Conservation (phyloP, 1,140 invertebrate genomes). For the Goniozus legneri region DNA sequence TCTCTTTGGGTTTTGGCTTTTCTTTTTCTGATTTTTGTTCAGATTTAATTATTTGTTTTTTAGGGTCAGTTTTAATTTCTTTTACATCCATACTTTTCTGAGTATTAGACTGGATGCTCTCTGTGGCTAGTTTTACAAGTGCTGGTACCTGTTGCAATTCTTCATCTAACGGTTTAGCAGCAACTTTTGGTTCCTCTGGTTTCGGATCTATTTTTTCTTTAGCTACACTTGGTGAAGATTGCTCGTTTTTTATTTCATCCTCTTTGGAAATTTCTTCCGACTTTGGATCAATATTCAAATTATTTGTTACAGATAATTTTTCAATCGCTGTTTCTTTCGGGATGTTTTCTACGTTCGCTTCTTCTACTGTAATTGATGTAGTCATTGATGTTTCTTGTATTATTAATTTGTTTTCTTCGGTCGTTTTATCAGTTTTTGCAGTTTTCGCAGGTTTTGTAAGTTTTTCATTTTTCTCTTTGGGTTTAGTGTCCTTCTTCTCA, state of each 20-base stretch:
- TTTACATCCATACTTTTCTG: neutral
- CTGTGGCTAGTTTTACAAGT: conserved; percentile 3
- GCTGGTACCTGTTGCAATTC: conserved; percentile 1
- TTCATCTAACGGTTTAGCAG: conserved; percentile 12
- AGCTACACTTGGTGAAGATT: no score
- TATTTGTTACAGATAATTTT: no score
- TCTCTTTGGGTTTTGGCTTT: neutral
- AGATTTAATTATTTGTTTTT: conserved; percentile 12
- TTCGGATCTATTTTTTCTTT: neutral
- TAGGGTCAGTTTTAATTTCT: neutral
- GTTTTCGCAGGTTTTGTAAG: neutral
- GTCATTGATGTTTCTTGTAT: neutral
- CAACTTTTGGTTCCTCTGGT: conserved; percentile 9
- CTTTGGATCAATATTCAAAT: neutral
- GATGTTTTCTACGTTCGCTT: no score
- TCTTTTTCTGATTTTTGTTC: conserved; percentile 22
- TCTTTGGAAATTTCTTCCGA: neutral
- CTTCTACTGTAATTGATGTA: no score
- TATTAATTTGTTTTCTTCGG: neutral
- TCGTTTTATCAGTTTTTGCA: neutral
- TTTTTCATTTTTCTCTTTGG: neutral
- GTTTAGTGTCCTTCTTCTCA: neutral
- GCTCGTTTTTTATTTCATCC: conserved; percentile 1
- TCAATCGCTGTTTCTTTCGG: no score
- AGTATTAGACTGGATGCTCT: no score